Percentiles rank a stretch among this genome's conserved stretches.
Evolutionary conservation across 2,888 invertebrate genomes (phyloP).

Genomic region (Apeira syringaria): DNA sequence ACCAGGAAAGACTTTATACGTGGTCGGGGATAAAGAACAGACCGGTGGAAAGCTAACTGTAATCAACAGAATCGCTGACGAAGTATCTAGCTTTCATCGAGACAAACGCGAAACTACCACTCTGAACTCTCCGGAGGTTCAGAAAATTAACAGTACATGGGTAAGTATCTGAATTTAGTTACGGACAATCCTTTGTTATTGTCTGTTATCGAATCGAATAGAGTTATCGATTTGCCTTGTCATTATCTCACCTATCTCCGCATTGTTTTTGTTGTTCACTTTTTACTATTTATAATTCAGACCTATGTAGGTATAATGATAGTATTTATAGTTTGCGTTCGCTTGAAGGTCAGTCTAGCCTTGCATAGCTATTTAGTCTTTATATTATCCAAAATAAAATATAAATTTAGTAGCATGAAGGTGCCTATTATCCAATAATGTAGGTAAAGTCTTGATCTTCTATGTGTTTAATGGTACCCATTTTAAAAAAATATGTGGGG

Average conservation of each 20-base stretch:
- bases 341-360: conserved; percentile 31
- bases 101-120: conserved; percentile 68
- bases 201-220: conserved; percentile 33
- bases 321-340: conserved; percentile 23
- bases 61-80: conserved; percentile 53
- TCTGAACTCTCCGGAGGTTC: conserved; percentile 49
- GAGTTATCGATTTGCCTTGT: conserved; percentile 36
- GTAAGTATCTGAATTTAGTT: conserved; percentile 45
- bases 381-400: no score
- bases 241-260: conserved; percentile 32
- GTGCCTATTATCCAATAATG: no score
- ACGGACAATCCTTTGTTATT: conserved; percentile 13
- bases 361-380: no score
- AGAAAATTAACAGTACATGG: conserved; percentile 77
- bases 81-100: conserved; percentile 45
- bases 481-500: no score
- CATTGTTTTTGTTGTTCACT: conserved; percentile 34
- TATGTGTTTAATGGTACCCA: no score
- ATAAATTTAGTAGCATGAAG: no score
- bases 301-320: conserved; percentile 15
- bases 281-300: conserved; percentile 51
- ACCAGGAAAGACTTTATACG: conserved; percentile 59
- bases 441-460: no score
- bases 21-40: conserved; percentile 49
- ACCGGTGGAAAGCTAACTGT: conserved; percentile 50